Conservation (phyloP, 35 echinoderm and acorn worm genomes). For the Stichopus chloronotus region DNA sequence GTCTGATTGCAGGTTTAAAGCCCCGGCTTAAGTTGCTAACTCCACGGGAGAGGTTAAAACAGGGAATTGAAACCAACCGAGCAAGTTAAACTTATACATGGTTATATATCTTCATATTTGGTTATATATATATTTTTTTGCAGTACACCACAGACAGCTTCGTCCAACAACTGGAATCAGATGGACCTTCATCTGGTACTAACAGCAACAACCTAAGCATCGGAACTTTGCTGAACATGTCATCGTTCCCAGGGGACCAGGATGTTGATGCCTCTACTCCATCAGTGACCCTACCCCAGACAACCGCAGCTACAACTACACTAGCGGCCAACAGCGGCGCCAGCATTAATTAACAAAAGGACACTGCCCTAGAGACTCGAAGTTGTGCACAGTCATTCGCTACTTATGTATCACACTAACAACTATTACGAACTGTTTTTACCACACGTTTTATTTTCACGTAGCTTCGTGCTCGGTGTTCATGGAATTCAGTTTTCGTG, state of each 20-base stretch:
- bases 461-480: conserved; percentile 19
- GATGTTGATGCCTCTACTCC: conserved; percentile 22
- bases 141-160: conserved; percentile 38
- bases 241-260: conserved; percentile 33
- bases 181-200: not conserved
- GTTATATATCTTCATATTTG: conserved; percentile 10
- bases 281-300: conserved; percentile 11
- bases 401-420: conserved; percentile 12
- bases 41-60: not conserved
- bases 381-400: not conserved
- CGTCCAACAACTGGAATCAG: conserved; percentile 31
- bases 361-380: not conserved
- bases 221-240: conserved; percentile 31
- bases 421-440: conserved; percentile 10
- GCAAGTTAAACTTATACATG: conserved; percentile 14
- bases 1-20: too few relatives aligned
- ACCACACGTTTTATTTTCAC: not conserved
- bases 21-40: too few relatives aligned
- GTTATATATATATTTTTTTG: conserved; percentile 20
- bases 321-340: conserved; percentile 10
- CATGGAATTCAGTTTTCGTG: conserved; percentile 11
- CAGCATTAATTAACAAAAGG: not conserved
- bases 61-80: not conserved
- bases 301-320: not conserved
- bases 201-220: conserved; percentile 51